Evolutionary conservation across 2,797 vertebrate species (phyloP), one percentile per base, ranked within the genome.

Genomic region (Carcharodon carcharias): DNA sequence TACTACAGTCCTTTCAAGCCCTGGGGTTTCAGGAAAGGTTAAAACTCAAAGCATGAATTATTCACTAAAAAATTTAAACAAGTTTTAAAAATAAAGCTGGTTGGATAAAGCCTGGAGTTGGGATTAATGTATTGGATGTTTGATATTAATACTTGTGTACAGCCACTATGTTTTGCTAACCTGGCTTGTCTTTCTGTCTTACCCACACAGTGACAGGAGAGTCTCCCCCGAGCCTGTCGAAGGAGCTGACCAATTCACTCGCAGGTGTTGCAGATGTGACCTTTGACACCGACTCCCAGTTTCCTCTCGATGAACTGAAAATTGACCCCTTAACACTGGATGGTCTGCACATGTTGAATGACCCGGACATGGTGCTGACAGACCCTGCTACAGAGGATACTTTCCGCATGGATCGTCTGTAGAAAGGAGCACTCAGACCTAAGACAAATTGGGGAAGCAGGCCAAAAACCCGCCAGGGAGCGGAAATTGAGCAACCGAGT

Each of bases 371-470:
- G 98, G 99, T 99, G 97, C 98, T 99, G 67, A 97, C 99, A 0
- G 99, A 99, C 98, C 98, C 99, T 0, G 99, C 99, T 97, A 99
- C 99, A 0, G 99, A 99, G 98, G 99, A 99, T 98, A 99, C 99
- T 63, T 99, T 99, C 98, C 98, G 99, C 97, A 99, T 99, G 99
- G 99, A 99, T 97, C 98, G 99, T 97, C 99, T 99, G 98, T 99
- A 98, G 98, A 96, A 54, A 0, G 4, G 96, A 40, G 96, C 31
- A 96, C 95, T 96, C 11, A 96, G 96, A 96, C 96, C 96, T 65
- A 85, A 96, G 96, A 96, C 96, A 56, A 73, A 56, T 96, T 96
- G 96, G 96, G 97, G 97, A 97, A 97, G 97, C 31, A 97, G n/a
- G 96, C 97, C 97, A 71, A 67, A 96, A 96, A 69, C 97, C 97